phyloP scores from a whole-genome alignment of 2,113 vertebrate species.

The Malurus melanocephalus region DNA sequence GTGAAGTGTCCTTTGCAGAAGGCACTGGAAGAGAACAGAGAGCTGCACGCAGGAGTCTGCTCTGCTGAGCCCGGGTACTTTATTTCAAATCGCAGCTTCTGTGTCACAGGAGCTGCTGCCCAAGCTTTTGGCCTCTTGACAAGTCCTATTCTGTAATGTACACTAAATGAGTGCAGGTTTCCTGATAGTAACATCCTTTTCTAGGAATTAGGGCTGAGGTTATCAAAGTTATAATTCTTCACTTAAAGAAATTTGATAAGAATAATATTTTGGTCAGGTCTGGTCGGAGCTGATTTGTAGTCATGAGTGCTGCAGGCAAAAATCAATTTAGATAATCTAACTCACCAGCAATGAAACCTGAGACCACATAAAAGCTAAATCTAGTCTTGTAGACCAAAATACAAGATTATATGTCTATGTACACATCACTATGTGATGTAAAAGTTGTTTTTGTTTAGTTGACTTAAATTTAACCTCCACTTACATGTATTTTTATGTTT shows the following conservation, averaged over 20 bases:
- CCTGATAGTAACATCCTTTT: constrained; percentile 31
- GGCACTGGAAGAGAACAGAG: neutral
- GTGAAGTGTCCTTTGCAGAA: neutral
- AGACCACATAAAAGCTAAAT: neutral
- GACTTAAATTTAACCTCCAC: neutral
- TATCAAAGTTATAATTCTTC: constrained; percentile 27
- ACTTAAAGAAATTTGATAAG: constrained; percentile 39
- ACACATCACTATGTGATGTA: accelerated
- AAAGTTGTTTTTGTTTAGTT: neutral
- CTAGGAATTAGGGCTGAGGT: constrained; percentile 25
- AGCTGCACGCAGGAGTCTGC: accelerated
- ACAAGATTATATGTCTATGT: neutral
- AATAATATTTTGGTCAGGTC: constrained; percentile 31
- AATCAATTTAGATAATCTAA: constrained; percentile 29
- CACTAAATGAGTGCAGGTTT: constrained; percentile 6
- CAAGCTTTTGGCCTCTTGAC: constrained; percentile 24
- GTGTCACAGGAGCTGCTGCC: neutral
- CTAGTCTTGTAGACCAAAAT: neutral
- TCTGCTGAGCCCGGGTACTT: neutral
- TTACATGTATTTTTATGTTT: neutral
- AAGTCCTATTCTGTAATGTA: neutral
- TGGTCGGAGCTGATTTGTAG: constrained; percentile 16
- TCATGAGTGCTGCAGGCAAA: neutral
- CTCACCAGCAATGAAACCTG: neutral
- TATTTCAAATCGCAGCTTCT: neutral